A percentile compares a stretch with the other conserved stretches of the same genome.
Evolutionary conservation across 2,797 vertebrate genomes (phyloP).

Genomic region (Triplophysa yarkandensis): DNA sequence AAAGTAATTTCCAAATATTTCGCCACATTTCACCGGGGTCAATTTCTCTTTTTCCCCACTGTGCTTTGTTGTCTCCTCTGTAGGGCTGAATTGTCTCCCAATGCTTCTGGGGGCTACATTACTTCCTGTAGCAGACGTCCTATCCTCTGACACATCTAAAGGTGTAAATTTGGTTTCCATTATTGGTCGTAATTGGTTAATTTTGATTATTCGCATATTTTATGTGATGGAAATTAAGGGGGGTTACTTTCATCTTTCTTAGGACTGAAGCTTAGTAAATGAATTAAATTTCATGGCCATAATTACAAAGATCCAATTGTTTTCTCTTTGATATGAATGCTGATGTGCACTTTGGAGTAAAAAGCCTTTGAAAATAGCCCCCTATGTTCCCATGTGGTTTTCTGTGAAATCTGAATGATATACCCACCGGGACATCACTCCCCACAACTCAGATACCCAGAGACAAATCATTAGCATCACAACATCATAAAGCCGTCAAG

Average conservation of each 20-base stretch:
- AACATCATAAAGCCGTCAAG: constrained; percentile 5
- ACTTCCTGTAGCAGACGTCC: constrained; percentile 79
- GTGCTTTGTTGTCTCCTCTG: constrained; percentile 76
- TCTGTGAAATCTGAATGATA: constrained; percentile 25
- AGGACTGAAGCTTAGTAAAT: constrained; percentile 34
- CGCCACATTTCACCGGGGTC: constrained; percentile 24
- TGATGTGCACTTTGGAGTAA: constrained; percentile 79
- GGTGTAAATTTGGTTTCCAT: constrained; percentile 74
- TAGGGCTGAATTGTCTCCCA: constrained; percentile 81
- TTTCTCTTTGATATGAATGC: constrained; percentile 53
- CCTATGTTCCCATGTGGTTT: constrained; percentile 63
- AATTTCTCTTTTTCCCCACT: constrained; percentile 64
- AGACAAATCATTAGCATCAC: constrained; percentile 58
- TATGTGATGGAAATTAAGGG: constrained; percentile 63
- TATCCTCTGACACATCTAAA: constrained; percentile 69
- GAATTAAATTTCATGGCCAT: constrained; percentile 23
- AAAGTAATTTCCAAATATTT: constrained; percentile 18
- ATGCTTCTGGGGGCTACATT: constrained; percentile 81
- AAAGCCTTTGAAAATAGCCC: constrained; percentile 83
- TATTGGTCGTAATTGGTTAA: constrained; percentile 68
- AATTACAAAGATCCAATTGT: constrained; percentile 8
- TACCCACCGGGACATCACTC: background rate
- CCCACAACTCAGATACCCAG: background rate
- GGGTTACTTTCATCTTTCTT: constrained; percentile 80
- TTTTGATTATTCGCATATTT: constrained; percentile 57